A percentile compares a stretch with the other conserved stretches of the same genome.
Evolutionary conservation across 1,140 invertebrate species (phyloP).

Genomic region (Tribolium castaneum): DNA sequence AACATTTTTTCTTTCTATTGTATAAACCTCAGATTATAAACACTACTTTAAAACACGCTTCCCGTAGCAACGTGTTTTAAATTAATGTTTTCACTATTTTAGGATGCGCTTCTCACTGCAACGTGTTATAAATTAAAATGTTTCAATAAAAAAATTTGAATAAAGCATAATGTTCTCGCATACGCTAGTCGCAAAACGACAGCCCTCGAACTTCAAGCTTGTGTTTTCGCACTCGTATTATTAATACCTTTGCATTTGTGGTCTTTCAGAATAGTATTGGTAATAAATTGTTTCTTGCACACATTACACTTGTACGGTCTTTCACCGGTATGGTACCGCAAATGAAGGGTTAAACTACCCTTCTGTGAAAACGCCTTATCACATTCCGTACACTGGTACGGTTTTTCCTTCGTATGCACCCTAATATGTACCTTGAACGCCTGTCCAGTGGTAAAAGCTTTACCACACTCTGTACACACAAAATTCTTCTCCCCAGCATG

Average conservation of each 20-base stretch:
- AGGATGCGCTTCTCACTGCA: too few relatives aligned
- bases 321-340: constrained; percentile 89
- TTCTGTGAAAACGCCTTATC: constrained; percentile 79
- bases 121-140: too few relatives aligned
- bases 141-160: too few relatives aligned
- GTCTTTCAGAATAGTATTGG: constrained; percentile 72
- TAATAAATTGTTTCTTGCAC: constrained; percentile 75
- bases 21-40: too few relatives aligned
- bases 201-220: too few relatives aligned
- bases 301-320: constrained; percentile 76
- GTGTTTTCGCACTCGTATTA: too few relatives aligned
- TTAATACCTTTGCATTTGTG: constrained; percentile 72
- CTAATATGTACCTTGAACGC: constrained; percentile 58
- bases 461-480: constrained; percentile 38
- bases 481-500: constrained; percentile 35
- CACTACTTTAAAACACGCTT: too few relatives aligned
- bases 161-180: too few relatives aligned
- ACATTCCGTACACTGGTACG: constrained; percentile 60
- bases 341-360: constrained; percentile 83
- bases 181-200: too few relatives aligned
- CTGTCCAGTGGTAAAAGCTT: neutral
- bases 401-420: constrained; percentile 62
- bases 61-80: too few relatives aligned
- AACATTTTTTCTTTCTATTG: too few relatives aligned
- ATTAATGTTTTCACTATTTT: too few relatives aligned